Conservation (phyloP, 2,797 vertebrate genomes). For the Trichosurus vulpecula region DNA sequence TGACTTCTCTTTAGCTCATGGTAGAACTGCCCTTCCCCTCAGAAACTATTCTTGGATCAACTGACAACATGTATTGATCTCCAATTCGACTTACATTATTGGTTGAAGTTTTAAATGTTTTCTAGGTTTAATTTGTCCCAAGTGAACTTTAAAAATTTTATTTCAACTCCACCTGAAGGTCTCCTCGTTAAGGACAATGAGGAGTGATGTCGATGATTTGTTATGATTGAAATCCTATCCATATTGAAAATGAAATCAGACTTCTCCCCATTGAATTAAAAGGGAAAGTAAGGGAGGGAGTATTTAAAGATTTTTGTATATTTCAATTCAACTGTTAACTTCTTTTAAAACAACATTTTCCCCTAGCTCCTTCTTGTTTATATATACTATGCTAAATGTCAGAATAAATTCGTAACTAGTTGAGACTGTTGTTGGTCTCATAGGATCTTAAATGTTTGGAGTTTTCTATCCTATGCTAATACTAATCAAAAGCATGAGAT, state of each 20-base stretch:
- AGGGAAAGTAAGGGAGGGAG: background rate
- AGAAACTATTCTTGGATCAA: constrained; percentile 54
- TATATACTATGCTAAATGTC: constrained; percentile 70
- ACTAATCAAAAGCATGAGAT: constrained; percentile 32
- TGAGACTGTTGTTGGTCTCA: background rate
- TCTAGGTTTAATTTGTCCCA: constrained; percentile 60
- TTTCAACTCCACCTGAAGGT: constrained; percentile 49
- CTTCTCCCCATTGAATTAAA: constrained; percentile 55
- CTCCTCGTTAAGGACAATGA: constrained; percentile 42
- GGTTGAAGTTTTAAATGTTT: constrained; percentile 52
- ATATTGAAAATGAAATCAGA: constrained; percentile 35
- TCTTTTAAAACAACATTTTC: constrained; percentile 74
- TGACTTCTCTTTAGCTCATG: constrained; percentile 65
- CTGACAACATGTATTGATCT: constrained; percentile 37
- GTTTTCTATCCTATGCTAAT: constrained; percentile 59
- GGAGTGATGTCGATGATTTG: constrained; percentile 36
- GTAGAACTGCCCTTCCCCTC: constrained; percentile 33
- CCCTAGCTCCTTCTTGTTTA: constrained; percentile 55
- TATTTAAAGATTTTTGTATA: constrained; percentile 67
- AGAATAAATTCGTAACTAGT: constrained; percentile 73
- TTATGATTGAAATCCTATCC: constrained; percentile 61
- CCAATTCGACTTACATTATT: constrained; percentile 32
- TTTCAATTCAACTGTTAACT: constrained; percentile 75
- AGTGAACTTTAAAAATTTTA: constrained; percentile 22
- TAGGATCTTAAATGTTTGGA: constrained; percentile 68